Conservation (phyloP, 2,888 invertebrate genomes). For the Hypsopygia costalis region DNA sequence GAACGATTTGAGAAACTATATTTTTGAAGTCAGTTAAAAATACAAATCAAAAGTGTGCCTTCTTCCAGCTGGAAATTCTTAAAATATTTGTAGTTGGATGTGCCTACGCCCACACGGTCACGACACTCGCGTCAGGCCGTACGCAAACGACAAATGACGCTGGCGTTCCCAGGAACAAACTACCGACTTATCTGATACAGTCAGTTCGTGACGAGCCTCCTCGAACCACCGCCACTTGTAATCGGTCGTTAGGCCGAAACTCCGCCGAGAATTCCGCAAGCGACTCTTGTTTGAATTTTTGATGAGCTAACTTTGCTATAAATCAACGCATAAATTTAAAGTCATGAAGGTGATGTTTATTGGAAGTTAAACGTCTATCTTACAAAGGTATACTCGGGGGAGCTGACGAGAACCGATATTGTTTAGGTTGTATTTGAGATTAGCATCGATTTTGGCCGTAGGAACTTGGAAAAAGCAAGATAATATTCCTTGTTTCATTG, state of each 20-base stretch:
- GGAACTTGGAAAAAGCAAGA: too few species aligned
- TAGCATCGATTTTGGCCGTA: too few species aligned
- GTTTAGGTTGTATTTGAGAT: too few species aligned
- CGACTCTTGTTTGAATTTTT: slow-evolving; percentile 15
- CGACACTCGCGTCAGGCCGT: slow-evolving; percentile 41
- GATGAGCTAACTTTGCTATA: slow-evolving; percentile 14
- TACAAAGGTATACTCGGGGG: background rate
- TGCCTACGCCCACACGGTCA: slow-evolving; percentile 65
- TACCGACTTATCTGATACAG: slow-evolving; percentile 74
- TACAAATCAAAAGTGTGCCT: slow-evolving; percentile 11
- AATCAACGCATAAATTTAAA: slow-evolving; percentile 8
- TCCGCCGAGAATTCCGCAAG: slow-evolving; percentile 1
- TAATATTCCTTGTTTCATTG: too few species aligned
- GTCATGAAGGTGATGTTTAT: slow-evolving; percentile 8
- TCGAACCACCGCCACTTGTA: slow-evolving; percentile 39
- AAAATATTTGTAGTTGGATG: slow-evolving; percentile 29
- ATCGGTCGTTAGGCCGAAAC: slow-evolving; percentile 9
- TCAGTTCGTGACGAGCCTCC: slow-evolving; percentile 63
- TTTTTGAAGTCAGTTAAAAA: too few species aligned
- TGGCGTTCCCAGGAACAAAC: slow-evolving; percentile 65
- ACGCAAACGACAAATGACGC: slow-evolving; percentile 64
- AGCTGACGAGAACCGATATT: slow-evolving; percentile 4
- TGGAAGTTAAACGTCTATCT: slow-evolving; percentile 5
- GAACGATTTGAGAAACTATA: too few species aligned
- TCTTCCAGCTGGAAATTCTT: slow-evolving; percentile 14